A percentile compares a stretch with the other conserved stretches of the same genome.
Evolutionary conservation across 2,888 invertebrate species (phyloP).

Genomic region (Hydraecia micacea): DNA sequence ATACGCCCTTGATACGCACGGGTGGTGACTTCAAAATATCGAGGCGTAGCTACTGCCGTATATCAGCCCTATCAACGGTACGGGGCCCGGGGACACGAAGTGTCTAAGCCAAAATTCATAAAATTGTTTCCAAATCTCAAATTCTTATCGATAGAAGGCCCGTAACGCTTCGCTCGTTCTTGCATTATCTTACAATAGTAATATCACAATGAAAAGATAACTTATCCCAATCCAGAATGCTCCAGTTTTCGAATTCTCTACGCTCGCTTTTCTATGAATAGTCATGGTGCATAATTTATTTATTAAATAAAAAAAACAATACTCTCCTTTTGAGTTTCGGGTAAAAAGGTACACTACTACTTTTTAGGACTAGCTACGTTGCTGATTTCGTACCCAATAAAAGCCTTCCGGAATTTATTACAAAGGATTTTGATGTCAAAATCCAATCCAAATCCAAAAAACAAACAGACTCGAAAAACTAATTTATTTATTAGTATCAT

Average conservation of each 20-base stretch:
- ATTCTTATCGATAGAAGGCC: not conserved
- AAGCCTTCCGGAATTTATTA: not conserved
- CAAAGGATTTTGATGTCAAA: too few species aligned
- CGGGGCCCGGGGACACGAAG: not conserved
- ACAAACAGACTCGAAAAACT: not conserved
- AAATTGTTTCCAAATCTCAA: not conserved
- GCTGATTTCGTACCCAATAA: not conserved
- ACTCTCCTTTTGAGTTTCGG: not conserved
- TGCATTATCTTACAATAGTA: not conserved
- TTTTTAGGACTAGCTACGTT: not conserved
- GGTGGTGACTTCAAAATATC: not conserved
- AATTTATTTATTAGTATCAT: not conserved
- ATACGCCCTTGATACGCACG: not conserved
- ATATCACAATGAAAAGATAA: not conserved
- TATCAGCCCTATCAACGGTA: not conserved
- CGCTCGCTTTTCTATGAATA: not conserved
- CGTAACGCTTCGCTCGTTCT: not conserved
- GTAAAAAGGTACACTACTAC: not conserved
- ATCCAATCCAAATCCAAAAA: too few species aligned
- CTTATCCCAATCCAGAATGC: not conserved
- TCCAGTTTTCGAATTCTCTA: not conserved
- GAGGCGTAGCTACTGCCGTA: not conserved
- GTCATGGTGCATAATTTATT: not conserved
- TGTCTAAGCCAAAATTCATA: not conserved
- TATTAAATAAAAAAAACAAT: not conserved